A percentile compares a stretch with the other conserved stretches of the same genome.
phyloP scores from a whole-genome alignment of 2,113 vertebrate genomes.

The Otocyon megalotis region DNA sequence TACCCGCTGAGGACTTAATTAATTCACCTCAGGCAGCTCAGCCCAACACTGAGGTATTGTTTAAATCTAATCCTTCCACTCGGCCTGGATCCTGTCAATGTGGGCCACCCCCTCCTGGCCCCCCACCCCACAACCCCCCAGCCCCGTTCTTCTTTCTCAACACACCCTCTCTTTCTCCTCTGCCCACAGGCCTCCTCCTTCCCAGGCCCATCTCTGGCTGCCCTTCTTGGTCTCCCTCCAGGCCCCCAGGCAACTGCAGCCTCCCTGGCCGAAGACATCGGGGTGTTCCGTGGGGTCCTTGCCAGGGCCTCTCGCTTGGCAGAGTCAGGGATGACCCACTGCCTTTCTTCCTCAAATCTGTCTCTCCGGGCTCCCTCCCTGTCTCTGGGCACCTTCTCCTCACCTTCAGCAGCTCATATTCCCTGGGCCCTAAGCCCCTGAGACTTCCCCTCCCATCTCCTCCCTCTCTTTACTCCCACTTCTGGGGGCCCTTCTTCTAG shows the following conservation, averaged over 20 bases:
- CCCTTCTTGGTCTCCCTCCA: background rate
- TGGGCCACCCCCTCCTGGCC: background rate
- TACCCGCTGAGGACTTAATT: slow-evolving; percentile 56
- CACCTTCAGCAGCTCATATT: background rate
- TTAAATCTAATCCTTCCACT: slow-evolving; percentile 32
- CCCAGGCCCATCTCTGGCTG: background rate
- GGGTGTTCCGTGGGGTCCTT: background rate
- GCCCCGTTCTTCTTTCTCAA: background rate
- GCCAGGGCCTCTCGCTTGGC: background rate
- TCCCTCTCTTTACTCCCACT: background rate
- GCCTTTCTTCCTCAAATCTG: background rate
- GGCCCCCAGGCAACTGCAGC: background rate
- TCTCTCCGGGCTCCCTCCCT: background rate
- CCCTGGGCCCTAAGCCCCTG: background rate
- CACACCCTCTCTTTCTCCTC: background rate
- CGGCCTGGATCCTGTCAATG: background rate
- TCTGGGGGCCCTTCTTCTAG: background rate
- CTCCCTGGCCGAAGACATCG: background rate
- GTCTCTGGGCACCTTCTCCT: background rate
- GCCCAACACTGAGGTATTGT: slow-evolving; percentile 37
- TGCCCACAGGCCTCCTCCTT: background rate
- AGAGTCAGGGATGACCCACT: rapidly evolving
- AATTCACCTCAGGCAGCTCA: slow-evolving; percentile 44
- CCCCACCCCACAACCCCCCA: background rate
- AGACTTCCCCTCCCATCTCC: background rate